These are phyloP conservation scores for Noctilio leporinus DNA, from an alignment of 2,113 vertebrate species.

Conservation along the genomic window DNA sequence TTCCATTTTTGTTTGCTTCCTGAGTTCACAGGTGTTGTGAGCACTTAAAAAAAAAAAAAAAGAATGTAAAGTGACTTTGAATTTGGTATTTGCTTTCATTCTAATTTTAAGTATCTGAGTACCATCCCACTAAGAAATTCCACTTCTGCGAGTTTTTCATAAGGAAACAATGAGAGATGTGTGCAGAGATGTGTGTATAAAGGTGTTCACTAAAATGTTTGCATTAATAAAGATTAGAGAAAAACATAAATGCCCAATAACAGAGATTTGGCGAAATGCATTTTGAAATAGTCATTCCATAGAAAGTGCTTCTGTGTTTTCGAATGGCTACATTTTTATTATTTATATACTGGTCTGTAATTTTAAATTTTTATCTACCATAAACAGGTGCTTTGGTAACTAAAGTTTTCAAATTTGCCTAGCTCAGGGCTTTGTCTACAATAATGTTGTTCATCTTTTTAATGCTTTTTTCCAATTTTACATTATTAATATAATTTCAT, in stretches of 20 bases:
- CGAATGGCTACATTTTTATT: background rate
- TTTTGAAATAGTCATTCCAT: background rate
- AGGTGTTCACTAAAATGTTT: background rate
- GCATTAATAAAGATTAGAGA: background rate
- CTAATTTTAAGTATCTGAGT: conserved; percentile 11
- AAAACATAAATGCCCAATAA: background rate
- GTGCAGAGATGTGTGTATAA: background rate
- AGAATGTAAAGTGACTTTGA: conserved; percentile 4
- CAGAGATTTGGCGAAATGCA: background rate
- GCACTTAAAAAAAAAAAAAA: background rate
- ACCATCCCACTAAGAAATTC: background rate
- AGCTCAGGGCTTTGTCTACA: background rate
- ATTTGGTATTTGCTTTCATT: background rate
- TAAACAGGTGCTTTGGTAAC: background rate
- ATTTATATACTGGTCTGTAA: background rate
- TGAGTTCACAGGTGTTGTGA: background rate
- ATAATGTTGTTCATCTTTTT: background rate
- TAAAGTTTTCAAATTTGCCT: background rate
- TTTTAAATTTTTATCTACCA: background rate
- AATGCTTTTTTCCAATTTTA: background rate
- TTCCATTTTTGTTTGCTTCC: background rate
- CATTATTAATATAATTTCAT: background rate
- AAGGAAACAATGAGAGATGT: background rate
- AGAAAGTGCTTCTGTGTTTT: background rate
- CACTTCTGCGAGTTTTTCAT: background rate